Evolutionary conservation across 2,888 invertebrate genomes (phyloP), one percentile per base, ranked within the genome.

Genomic region (Protula sp.): DNA sequence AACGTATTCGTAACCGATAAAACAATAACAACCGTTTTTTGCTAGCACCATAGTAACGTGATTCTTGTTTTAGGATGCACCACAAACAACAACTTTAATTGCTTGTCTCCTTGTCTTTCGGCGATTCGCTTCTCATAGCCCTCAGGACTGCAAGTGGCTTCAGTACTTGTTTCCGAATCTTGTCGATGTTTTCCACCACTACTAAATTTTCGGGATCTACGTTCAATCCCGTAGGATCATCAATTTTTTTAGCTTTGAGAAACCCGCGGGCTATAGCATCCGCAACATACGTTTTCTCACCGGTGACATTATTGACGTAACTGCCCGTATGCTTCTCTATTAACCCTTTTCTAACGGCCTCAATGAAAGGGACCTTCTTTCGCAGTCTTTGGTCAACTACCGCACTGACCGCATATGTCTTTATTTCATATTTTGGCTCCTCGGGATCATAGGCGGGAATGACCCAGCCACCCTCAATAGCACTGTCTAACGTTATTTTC

Each of bases 141-240:
- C 38, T 61, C 19, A 64, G 54, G 19, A 64, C 61, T 9, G 59
- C 58, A 69, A 81, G 81, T 55, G 71, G 74, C 52, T 67, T 73
- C 9, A 59, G 55, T 5, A 67, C 63, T 50, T 74, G 77, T 29
- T 70, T 63, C 60, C 70, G 66, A 24, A 74, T 72, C 29, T 63
- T 66, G 19, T 72, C 70, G n/a, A 76, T 58, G 55, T 71, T 69
- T 59, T 75, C 71, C 0, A 78, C 70, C 1, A 79, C 73, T 27
- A 79, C 73, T 52, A 68, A 69, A 65, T 78, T 77, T 31, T 72
- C 70, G 2, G 76, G 73, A 60, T 77, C 74, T 47, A 79, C 72
- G 59, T 77, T 72, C 31, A 79, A 61, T 27, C 68, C 72, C 24
- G 68, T 69, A 3, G 74, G 65, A 60, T 77, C 74, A 1, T 71